Evolutionary conservation across 2,797 vertebrate genomes (phyloP).

Genomic region (Xiphorhynchus erythropygius): DNA sequence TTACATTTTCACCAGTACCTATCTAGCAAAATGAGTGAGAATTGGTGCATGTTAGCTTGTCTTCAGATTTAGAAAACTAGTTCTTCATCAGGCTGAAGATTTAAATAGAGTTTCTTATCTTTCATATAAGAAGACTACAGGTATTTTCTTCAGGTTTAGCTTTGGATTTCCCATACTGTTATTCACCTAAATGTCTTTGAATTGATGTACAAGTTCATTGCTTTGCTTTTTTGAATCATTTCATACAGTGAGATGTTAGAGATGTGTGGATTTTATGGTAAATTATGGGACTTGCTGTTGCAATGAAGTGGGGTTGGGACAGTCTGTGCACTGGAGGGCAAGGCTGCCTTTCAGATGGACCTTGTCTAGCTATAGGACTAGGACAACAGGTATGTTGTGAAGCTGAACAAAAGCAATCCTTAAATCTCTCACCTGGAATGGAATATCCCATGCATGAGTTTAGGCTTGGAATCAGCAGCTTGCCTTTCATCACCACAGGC

Average conservation of each 20-base stretch:
- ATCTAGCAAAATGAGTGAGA: background rate
- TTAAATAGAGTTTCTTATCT: background rate
- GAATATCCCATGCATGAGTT: background rate
- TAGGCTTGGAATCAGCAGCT: background rate
- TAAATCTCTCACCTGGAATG: background rate
- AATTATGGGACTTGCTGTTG: background rate
- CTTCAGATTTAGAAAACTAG: background rate
- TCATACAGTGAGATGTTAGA: background rate
- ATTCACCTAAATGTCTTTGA: background rate
- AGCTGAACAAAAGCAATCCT: background rate
- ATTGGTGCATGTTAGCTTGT: background rate
- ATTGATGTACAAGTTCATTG: background rate
- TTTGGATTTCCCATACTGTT: background rate
- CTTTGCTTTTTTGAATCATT: background rate
- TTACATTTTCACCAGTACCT: background rate
- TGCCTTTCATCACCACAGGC: background rate
- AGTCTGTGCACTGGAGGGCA: background rate
- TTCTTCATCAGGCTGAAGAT: background rate
- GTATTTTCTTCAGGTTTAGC: background rate
- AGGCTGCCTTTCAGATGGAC: background rate
- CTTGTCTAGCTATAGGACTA: background rate
- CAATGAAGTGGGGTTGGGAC: fast-evolving
- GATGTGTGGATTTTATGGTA: background rate
- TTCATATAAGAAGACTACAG: background rate
- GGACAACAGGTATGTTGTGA: background rate